Evolutionary conservation across 2,888 invertebrate genomes (phyloP).

Genomic region (Acanthosepion pharaonis): DNA sequence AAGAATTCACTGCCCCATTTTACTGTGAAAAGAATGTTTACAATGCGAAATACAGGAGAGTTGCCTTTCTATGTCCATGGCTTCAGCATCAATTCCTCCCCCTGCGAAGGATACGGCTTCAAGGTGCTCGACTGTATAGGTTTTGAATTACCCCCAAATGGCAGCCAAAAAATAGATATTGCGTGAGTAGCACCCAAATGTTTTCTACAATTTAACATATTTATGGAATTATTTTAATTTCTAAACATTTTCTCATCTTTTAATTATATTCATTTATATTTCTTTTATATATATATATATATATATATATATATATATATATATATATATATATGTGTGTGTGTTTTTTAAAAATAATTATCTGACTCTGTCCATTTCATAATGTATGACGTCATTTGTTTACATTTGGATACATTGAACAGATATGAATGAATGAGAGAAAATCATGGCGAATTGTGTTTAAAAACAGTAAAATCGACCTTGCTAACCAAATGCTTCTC

Average conservation of each 20-base stretch:
- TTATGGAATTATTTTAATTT: no score
- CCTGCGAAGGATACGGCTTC: conserved; percentile 82
- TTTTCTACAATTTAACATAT: neutral
- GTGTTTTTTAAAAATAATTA: no score
- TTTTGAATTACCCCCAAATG: conserved; percentile 69
- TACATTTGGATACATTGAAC: no score
- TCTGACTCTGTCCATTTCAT: no score
- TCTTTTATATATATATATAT: neutral
- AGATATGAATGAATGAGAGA: no score
- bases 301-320: neutral
- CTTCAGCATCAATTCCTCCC: conserved; percentile 80
- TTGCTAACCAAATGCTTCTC: no score
- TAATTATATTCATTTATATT: neutral
- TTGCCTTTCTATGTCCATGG: conserved; percentile 85
- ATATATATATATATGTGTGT: neutral
- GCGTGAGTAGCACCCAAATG: conserved; percentile 76
- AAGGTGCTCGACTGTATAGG: conserved; percentile 72
- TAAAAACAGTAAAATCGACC: no score
- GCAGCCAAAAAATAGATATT: conserved; percentile 81
- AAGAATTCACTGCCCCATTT: conserved; percentile 79
- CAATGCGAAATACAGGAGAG: conserved; percentile 91
- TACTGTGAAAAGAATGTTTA: conserved; percentile 86
- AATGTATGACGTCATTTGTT: no score
- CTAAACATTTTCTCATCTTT: no score
- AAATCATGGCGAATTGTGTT: no score